phyloP scores from a whole-genome alignment of 2,888 invertebrate species.

The Pandemis cinnamomeana region DNA sequence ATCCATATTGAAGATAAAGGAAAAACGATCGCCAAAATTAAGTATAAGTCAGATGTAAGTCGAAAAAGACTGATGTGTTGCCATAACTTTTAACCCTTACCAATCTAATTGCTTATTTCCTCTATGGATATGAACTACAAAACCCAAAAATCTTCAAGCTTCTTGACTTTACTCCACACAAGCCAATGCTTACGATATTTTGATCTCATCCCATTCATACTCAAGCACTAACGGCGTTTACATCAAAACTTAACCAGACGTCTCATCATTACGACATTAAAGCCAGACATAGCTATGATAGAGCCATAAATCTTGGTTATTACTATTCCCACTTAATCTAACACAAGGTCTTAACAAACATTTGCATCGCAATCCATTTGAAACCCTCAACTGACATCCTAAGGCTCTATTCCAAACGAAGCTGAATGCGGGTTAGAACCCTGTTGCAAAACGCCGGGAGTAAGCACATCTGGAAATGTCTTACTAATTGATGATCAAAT shows the following conservation, averaged over 20 bases:
- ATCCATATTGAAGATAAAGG: no score
- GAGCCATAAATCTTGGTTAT: slow-evolving; percentile 19
- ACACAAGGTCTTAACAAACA: neutral
- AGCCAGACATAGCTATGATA: slow-evolving; percentile 1
- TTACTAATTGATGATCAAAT: slow-evolving; percentile 17
- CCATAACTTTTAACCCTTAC: no score
- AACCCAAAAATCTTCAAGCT: neutral
- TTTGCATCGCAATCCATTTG: neutral
- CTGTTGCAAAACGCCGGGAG: neutral
- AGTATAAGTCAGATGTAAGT: no score
- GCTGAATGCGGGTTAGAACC: neutral
- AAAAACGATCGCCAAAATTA: no score
- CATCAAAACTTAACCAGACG: slow-evolving; percentile 1
- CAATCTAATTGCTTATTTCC: no score
- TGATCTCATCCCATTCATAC: neutral
- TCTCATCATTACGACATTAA: slow-evolving; percentile 1
- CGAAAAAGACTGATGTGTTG: no score
- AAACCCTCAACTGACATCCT: neutral
- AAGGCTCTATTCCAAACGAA: neutral
- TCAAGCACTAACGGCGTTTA: neutral
- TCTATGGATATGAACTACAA: no score
- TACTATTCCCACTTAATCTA: neutral
- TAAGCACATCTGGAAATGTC: slow-evolving; percentile 19
- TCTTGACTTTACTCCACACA: neutral
- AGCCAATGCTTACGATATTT: neutral